These are phyloP conservation scores for Vombatus ursinus DNA, from an alignment of 2,113 vertebrate genomes.

Conservation along the genomic window DNA sequence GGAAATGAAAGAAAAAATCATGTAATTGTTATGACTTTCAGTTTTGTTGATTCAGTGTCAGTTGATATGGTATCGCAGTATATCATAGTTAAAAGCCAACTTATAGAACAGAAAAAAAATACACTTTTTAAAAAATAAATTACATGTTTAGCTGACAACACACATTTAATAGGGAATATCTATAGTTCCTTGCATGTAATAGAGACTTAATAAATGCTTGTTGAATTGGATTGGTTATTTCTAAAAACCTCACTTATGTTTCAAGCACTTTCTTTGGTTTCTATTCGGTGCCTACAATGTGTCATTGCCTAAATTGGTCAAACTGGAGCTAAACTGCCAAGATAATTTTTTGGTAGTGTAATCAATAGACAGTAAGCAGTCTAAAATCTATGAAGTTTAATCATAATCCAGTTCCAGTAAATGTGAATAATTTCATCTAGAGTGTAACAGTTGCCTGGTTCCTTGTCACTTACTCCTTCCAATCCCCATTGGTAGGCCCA, in stretches of 20 bases:
- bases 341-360: neutral
- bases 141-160: constrained; percentile 35
- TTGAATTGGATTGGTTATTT: constrained; percentile 2
- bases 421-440: neutral
- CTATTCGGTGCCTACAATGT: constrained; percentile 19
- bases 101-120: constrained; percentile 70
- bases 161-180: constrained; percentile 48
- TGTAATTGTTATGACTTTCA: constrained; percentile 72
- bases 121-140: constrained; percentile 70
- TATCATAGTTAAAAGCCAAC: constrained; percentile 73
- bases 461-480: neutral
- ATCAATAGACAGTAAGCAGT: neutral
- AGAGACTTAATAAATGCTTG: neutral
- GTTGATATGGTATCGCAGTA: constrained; percentile 70
- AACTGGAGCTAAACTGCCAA: constrained; percentile 52
- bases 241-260: constrained; percentile 46
- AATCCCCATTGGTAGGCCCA: neutral
- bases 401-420: neutral
- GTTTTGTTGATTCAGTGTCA: constrained; percentile 67
- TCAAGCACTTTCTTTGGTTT: constrained; percentile 62
- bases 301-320: constrained; percentile 40
- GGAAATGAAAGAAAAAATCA: constrained; percentile 74
- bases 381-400: neutral
- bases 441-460: neutral
- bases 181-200: neutral